Evolutionary conservation across 2,113 vertebrate genomes (phyloP).

Genomic region (Carassius auratus): DNA sequence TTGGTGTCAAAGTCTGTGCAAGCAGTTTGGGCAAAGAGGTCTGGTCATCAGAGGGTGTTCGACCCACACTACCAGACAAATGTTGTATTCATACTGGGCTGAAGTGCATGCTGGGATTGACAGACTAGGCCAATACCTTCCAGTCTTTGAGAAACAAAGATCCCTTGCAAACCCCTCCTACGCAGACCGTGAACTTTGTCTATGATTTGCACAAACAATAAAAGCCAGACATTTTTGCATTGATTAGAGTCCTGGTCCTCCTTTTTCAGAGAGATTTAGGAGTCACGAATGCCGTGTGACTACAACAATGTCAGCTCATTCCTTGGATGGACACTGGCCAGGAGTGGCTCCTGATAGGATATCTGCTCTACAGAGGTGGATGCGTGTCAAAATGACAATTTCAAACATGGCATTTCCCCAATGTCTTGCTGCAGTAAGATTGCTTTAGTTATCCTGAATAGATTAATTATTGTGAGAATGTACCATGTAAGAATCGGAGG

Average conservation of each 20-base stretch:
- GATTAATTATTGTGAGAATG: constrained; percentile 72
- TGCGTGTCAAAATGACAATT: constrained; percentile 39
- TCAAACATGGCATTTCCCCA: constrained; percentile 5
- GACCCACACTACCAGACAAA: constrained; percentile 77
- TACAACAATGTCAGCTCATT: constrained; percentile 66
- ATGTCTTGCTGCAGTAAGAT: constrained; percentile 40
- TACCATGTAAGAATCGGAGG: constrained; percentile 60
- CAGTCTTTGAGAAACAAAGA: constrained; percentile 76
- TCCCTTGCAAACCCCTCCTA: constrained; percentile 78
- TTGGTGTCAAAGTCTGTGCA: constrained; percentile 63
- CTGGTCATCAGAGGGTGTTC: constrained; percentile 63
- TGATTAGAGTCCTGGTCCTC: constrained; percentile 70
- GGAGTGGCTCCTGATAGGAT: constrained; percentile 46
- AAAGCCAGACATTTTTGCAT: constrained; percentile 76
- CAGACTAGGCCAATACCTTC: constrained; percentile 70
- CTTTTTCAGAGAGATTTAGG: constrained; percentile 69
- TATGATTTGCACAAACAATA: constrained; percentile 74
- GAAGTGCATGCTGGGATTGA: constrained; percentile 78
- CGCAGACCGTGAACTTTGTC: constrained; percentile 71
- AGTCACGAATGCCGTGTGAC: constrained; percentile 64
- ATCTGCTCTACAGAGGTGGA: constrained; percentile 1
- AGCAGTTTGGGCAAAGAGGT: constrained; percentile 61
- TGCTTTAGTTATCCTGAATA: constrained; percentile 64
- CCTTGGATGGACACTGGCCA: constrained; percentile 62
- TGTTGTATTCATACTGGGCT: constrained; percentile 77